Conservation (phyloP, 2,113 vertebrate species). For the Microcebus lehilahytsara region DNA sequence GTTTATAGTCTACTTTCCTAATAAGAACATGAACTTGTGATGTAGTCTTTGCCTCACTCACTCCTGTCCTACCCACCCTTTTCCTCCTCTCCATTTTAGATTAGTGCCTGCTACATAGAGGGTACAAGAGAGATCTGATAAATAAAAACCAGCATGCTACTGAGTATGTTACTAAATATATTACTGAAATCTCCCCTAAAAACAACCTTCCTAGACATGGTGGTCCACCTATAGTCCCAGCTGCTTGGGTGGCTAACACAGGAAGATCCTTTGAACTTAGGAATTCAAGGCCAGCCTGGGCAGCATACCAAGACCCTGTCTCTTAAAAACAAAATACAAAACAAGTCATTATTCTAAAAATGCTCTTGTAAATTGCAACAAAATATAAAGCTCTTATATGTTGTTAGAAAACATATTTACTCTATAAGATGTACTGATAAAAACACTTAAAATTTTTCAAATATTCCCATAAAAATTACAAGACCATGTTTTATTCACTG, state of each 20-base stretch:
- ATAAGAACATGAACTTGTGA: neutral
- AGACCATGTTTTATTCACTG: neutral
- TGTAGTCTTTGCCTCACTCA: neutral
- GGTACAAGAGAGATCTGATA: neutral
- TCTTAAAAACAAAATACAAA: too few relatives aligned
- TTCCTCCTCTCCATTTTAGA: neutral
- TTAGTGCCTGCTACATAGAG: neutral
- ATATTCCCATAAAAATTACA: neutral
- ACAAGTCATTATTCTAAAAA: neutral
- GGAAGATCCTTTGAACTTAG: too few relatives aligned
- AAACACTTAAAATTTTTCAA: neutral
- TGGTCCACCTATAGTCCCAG: too few relatives aligned
- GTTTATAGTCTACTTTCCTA: neutral
- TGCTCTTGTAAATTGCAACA: neutral
- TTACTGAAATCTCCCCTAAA: neutral
- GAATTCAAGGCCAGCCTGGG: too few relatives aligned
- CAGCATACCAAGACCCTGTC: too few relatives aligned
- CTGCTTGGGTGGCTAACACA: too few relatives aligned
- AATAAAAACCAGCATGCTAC: neutral
- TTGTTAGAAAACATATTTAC: neutral
- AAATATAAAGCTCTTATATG: neutral
- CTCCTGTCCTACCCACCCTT: neutral
- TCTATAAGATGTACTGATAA: neutral
- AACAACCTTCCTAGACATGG: neutral
- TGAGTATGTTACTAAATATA: neutral